These are phyloP conservation scores for Napeogenes sylphis DNA, from an alignment of 2,888 invertebrate genomes.

Conservation along the genomic window DNA sequence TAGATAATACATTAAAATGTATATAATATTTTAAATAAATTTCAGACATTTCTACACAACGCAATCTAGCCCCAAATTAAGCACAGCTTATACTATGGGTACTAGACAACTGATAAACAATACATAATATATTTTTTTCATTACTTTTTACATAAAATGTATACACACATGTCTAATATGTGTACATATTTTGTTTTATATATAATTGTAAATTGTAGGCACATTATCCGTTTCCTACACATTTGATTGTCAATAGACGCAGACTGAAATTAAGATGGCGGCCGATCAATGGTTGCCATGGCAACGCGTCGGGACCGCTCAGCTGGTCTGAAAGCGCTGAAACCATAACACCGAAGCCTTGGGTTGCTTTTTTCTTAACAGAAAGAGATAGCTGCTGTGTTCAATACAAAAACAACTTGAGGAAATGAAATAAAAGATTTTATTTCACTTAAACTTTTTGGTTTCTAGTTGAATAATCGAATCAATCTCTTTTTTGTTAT, in stretches of 20 bases:
- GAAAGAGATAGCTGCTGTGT: conserved; percentile 24
- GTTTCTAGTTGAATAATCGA: conserved; percentile 11
- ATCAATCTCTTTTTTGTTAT: too few species aligned
- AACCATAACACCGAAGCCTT: conserved; percentile 47
- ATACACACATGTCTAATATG: too few species aligned
- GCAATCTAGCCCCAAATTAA: too few species aligned
- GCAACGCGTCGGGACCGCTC: conserved; percentile 63
- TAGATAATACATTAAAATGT: too few species aligned
- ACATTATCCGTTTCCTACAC: conserved; percentile 4
- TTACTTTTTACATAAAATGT: too few species aligned
- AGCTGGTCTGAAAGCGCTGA: conserved; percentile 60
- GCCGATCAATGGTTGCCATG: conserved; percentile 71
- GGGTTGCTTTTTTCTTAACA: conserved; percentile 23
- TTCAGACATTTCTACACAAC: too few species aligned
- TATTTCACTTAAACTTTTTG: conserved; percentile 17
- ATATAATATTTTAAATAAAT: too few species aligned
- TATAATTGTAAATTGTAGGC: background rate
- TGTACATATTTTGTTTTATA: too few species aligned
- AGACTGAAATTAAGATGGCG: conserved; percentile 71
- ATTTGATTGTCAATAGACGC: conserved; percentile 39
- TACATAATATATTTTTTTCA: too few species aligned
- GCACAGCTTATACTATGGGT: too few species aligned
- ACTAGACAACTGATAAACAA: too few species aligned
- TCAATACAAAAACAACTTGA: conserved; percentile 14
- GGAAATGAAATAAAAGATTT: conserved; percentile 24